Evolutionary conservation across 2,797 vertebrate genomes (phyloP).

Genomic region (Eleutherodactylus coqui): DNA sequence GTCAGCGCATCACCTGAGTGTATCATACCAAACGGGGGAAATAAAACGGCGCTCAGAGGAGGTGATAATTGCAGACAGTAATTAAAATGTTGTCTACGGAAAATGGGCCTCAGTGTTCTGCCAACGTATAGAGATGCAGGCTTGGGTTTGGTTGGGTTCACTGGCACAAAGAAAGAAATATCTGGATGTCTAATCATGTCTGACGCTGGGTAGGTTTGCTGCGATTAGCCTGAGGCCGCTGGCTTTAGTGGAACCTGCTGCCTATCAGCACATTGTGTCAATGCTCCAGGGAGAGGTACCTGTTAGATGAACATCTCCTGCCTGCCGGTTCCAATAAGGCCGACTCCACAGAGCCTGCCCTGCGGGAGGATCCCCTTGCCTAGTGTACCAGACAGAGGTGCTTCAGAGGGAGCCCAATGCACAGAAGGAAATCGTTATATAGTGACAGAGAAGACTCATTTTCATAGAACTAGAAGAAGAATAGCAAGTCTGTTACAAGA

Average conservation of each 20-base stretch:
- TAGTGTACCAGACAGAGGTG: background rate
- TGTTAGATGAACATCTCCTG: conserved; percentile 32
- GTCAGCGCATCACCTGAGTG: background rate
- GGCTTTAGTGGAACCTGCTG: conserved; percentile 38
- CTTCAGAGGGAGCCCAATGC: background rate
- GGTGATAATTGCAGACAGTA: background rate
- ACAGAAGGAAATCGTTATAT: background rate
- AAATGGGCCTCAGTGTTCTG: background rate
- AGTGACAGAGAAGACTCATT: background rate
- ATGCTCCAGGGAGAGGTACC: conserved; percentile 31
- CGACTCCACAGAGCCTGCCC: conserved; percentile 29
- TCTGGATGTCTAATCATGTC: conserved; percentile 22
- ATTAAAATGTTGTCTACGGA: background rate
- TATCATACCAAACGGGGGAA: background rate
- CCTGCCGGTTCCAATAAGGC: conserved; percentile 46
- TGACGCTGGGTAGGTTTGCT: conserved; percentile 13
- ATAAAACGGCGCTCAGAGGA: background rate
- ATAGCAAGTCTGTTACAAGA: background rate
- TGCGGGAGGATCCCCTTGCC: conserved; percentile 10
- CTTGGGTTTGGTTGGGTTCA: background rate
- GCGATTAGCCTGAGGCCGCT: conserved; percentile 37
- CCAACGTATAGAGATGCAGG: background rate
- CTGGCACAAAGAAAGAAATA: background rate
- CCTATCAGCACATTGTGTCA: conserved; percentile 26
- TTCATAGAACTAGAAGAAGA: background rate